A percentile compares a stretch with the other conserved stretches of the same genome.
Conservation (phyloP, 2,797 vertebrate genomes). For the Myiothlypis coronata region DNA sequence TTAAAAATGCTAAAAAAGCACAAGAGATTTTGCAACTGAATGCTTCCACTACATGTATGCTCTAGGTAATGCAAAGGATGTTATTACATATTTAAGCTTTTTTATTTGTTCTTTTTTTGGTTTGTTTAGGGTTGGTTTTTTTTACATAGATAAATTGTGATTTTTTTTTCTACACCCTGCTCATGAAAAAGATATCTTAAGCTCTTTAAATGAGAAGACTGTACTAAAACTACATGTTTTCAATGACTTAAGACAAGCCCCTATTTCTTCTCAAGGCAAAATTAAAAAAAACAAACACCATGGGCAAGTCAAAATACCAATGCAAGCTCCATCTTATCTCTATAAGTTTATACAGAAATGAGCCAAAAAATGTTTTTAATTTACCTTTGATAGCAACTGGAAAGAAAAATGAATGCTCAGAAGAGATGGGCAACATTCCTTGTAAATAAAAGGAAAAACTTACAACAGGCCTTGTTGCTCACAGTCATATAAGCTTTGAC, state of each 20-base stretch:
- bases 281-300: background rate
- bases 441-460: background rate
- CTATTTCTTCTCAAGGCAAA: background rate
- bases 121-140: background rate
- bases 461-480: background rate
- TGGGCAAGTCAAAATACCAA: background rate
- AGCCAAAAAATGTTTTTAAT: background rate
- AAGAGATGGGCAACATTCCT: background rate
- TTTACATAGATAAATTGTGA: background rate
- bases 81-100: background rate
- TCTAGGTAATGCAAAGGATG: background rate
- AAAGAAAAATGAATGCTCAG: background rate
- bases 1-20: background rate
- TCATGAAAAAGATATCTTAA: background rate
- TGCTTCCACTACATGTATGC: background rate
- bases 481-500: background rate
- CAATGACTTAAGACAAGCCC: background rate
- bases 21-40: background rate
- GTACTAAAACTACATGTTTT: background rate
- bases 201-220: background rate
- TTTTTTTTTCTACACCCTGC: background rate
- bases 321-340: background rate
- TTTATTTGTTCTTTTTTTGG: background rate
- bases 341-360: background rate
- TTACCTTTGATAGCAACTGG: background rate